phyloP scores from a whole-genome alignment of 2,888 invertebrate genomes.

The Tinea semifulvella region DNA sequence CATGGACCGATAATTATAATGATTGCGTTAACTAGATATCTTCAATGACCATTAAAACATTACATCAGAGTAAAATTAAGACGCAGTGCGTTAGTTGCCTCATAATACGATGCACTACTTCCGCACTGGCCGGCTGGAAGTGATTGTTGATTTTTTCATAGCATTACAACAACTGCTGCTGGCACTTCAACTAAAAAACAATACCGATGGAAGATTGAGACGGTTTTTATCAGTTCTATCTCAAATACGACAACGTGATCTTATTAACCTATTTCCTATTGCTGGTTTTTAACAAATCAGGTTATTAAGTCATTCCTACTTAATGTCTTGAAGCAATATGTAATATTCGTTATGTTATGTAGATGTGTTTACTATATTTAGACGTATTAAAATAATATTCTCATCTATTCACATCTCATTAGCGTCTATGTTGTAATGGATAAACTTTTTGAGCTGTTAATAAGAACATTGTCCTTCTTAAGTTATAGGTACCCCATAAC shows the following conservation, averaged over 20 bases:
- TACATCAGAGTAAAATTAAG: not conserved
- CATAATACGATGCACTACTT: conserved; percentile 12
- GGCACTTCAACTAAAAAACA: conserved; percentile 4
- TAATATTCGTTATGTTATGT: too few species aligned
- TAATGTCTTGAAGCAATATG: too few species aligned
- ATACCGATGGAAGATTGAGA: not conserved
- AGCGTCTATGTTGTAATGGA: not conserved
- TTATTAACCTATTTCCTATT: too few species aligned
- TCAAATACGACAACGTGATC: conserved; percentile 1
- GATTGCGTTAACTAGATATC: too few species aligned
- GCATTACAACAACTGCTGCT: not conserved
- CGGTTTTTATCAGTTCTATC: conserved; percentile 1
- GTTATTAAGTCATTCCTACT: conserved; percentile 4
- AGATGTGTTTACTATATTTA: too few species aligned
- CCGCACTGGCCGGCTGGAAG: conserved; percentile 12
- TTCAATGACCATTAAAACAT: conserved; percentile 2
- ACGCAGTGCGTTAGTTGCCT: conserved; percentile 9
- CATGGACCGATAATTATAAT: too few species aligned
- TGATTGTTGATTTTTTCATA: conserved; percentile 10
- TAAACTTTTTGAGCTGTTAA: not conserved
- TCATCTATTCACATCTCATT: too few species aligned
- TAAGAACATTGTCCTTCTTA: not conserved
- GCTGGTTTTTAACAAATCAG: not conserved
- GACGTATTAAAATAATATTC: too few species aligned
- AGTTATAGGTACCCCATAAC: too few species aligned